phyloP scores from a whole-genome alignment of 1,140 invertebrate genomes.

The Odontomachus brunneus region DNA sequence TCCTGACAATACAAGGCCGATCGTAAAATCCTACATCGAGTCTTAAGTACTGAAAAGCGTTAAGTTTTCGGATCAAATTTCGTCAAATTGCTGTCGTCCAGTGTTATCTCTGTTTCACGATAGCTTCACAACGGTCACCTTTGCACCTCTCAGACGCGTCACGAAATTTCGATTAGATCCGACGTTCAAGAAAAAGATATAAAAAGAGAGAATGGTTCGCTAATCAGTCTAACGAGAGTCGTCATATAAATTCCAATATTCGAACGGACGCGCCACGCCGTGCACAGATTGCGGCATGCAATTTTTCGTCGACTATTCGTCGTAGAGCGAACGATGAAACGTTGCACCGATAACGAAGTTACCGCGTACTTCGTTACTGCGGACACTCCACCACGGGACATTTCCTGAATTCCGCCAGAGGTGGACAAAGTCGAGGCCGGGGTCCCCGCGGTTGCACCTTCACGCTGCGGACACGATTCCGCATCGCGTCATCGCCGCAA shows the following conservation, averaged over 20 bases:
- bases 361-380: constrained; percentile 20
- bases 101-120: constrained; percentile 1
- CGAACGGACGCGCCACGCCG: not conserved
- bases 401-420: constrained; percentile 76
- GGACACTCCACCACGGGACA: constrained; percentile 73
- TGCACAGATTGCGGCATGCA: not conserved
- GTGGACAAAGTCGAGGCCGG: constrained; percentile 75
- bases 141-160: not conserved
- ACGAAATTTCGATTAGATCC: not conserved
- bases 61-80: too few relatives aligned
- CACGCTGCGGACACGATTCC: constrained; percentile 84
- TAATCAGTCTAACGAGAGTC: constrained; percentile 33
- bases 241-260: constrained; percentile 25
- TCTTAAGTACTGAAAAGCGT: too few relatives aligned
- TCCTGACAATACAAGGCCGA: too few relatives aligned
- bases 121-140: not conserved
- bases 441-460: constrained; percentile 75
- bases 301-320: not conserved
- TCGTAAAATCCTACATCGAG: too few relatives aligned
- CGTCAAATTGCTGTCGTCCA: constrained; percentile 34
- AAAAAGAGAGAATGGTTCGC: not conserved
- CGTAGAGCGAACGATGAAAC: constrained; percentile 2
- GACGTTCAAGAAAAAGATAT: constrained; percentile 3
- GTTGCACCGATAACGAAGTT: not conserved
- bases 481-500: constrained; percentile 86